phyloP scores from a whole-genome alignment of 2,888 invertebrate genomes.

The Nomada lathburiana region DNA sequence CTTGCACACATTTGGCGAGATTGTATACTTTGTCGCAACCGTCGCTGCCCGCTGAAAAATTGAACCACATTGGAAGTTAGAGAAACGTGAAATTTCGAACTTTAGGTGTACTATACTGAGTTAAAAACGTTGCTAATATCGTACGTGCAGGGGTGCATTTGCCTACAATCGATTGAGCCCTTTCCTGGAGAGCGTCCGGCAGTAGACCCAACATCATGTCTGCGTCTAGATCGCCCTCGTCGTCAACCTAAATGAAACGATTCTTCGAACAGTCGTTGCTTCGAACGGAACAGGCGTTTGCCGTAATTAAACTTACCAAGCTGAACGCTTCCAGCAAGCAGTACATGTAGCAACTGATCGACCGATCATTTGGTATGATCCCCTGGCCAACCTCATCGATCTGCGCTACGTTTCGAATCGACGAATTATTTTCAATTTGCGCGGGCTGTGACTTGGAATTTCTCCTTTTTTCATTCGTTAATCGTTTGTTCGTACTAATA shows the following conservation, averaged over 20 bases:
- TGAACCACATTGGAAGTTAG: neutral
- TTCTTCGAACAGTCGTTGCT: neutral
- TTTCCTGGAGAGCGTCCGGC: conserved; percentile 72
- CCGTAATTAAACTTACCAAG: conserved; percentile 71
- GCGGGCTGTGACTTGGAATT: neutral
- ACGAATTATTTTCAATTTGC: neutral
- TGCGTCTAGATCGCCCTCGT: conserved; percentile 76
- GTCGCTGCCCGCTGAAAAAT: conserved; percentile 73
- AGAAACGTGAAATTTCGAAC: neutral
- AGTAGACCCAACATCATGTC: conserved; percentile 79
- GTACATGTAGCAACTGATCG: conserved; percentile 81
- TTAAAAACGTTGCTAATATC: neutral
- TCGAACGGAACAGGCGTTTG: neutral
- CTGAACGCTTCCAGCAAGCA: conserved; percentile 80
- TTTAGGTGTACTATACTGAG: neutral
- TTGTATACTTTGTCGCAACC: conserved; percentile 77
- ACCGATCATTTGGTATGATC: conserved; percentile 68
- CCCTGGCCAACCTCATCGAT: conserved; percentile 78
- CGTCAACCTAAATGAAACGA: conserved; percentile 74
- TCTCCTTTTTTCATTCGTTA: neutral
- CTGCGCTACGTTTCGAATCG: conserved; percentile 63
- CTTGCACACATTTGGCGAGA: conserved; percentile 74
- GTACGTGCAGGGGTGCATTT: conserved; percentile 72
- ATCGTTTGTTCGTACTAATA: neutral
- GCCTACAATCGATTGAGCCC: conserved; percentile 62